phyloP scores from a whole-genome alignment of 2,113 vertebrate genomes.

The Forbesichthys papilliferus region DNA sequence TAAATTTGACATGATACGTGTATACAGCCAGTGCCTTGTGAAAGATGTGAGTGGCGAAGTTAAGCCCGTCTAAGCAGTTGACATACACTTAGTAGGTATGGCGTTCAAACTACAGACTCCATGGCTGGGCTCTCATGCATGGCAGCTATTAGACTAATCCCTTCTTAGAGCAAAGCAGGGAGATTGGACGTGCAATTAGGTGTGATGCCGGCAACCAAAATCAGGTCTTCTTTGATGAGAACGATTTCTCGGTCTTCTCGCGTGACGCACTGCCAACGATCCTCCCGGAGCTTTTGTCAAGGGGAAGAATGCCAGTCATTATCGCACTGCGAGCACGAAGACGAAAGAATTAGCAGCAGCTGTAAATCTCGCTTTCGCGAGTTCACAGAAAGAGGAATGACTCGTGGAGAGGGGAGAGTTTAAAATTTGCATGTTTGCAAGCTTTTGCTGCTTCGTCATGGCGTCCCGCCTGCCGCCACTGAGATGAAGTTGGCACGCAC shows the following conservation, averaged over 20 bases:
- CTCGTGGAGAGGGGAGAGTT: too few species aligned
- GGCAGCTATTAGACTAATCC: slow-evolving; percentile 48
- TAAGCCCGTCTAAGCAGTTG: slow-evolving; percentile 50
- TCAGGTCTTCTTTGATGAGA: slow-evolving; percentile 14
- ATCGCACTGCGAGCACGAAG: neutral
- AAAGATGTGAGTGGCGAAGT: slow-evolving; percentile 25
- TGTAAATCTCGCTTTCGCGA: neutral
- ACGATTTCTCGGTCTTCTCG: slow-evolving; percentile 24
- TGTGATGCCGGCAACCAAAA: neutral
- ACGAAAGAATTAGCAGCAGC: neutral
- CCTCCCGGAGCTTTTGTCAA: slow-evolving; percentile 3
- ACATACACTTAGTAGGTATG: slow-evolving; percentile 17
- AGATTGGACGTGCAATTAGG: slow-evolving; percentile 31
- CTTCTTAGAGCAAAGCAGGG: neutral
- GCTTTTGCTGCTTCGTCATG: too few species aligned
- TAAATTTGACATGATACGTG: slow-evolving; percentile 17
- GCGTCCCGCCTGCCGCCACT: too few species aligned
- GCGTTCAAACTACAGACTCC: slow-evolving; percentile 33
- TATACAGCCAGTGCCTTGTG: slow-evolving; percentile 1
- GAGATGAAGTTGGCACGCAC: too few species aligned
- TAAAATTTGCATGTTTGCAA: too few species aligned
- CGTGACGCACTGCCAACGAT: slow-evolving; percentile 27
- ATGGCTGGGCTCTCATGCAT: slow-evolving; percentile 30
- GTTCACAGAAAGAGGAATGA: too few species aligned
- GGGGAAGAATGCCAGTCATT: slow-evolving; percentile 9